These are phyloP conservation scores for Aleiodes testaceus DNA, from an alignment of 2,888 invertebrate species.

Conservation along the genomic window DNA sequence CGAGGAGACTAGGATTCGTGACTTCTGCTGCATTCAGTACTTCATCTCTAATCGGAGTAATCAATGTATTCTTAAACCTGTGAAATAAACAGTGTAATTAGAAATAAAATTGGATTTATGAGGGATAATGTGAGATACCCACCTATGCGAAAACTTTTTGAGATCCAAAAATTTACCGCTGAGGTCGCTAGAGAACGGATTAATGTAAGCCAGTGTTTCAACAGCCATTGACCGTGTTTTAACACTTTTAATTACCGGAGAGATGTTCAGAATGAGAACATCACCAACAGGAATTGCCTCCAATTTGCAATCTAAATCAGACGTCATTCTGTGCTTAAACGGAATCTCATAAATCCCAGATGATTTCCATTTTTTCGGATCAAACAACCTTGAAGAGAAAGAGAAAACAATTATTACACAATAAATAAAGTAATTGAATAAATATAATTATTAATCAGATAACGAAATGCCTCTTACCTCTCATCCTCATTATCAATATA, in stretches of 20 bases:
- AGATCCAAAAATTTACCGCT: conserved; percentile 61
- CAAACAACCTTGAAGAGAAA: conserved; percentile 33
- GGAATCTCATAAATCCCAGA: conserved; percentile 55
- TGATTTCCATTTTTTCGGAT: conserved; percentile 56
- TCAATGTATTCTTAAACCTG: conserved; percentile 75
- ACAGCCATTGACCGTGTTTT: conserved; percentile 53
- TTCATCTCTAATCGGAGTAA: conserved; percentile 76
- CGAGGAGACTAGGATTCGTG: conserved; percentile 64
- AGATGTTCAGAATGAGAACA: conserved; percentile 61
- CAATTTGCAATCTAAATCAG: conserved; percentile 59
- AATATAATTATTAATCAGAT: neutral
- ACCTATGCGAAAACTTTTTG: conserved; percentile 63
- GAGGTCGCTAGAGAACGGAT: conserved; percentile 59
- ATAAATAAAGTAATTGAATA: neutral
- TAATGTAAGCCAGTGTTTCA: conserved; percentile 61
- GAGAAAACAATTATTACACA: neutral
- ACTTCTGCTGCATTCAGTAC: conserved; percentile 73
- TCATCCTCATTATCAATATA: conserved; percentile 32
- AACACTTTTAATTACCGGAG: conserved; percentile 46
- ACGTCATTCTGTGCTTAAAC: conserved; percentile 50
- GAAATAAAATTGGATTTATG: neutral
- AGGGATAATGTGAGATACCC: neutral
- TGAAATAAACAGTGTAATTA: neutral
- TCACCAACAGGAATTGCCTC: conserved; percentile 64
- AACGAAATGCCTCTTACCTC: conserved; percentile 41